Conservation (phyloP, 2,888 invertebrate genomes). For the Nomada lathburiana region DNA sequence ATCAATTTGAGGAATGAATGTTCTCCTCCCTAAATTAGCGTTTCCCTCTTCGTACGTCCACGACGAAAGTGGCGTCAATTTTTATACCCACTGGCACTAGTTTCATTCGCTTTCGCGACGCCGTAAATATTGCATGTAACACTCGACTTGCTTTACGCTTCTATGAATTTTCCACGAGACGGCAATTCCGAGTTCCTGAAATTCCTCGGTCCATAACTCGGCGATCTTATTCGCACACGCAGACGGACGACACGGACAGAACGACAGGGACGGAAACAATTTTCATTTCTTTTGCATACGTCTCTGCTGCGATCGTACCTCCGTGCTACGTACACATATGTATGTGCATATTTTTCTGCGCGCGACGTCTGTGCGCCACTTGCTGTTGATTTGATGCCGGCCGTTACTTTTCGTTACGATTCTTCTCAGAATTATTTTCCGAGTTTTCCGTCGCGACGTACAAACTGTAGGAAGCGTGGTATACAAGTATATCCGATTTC, state of each 20-base stretch:
- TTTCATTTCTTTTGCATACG: constrained; percentile 26
- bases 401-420: background rate
- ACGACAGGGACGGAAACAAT: constrained; percentile 32
- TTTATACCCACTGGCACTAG: constrained; percentile 14
- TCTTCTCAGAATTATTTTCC: background rate
- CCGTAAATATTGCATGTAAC: constrained; percentile 49
- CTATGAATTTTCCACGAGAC: constrained; percentile 48
- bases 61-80: background rate
- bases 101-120: constrained; percentile 43
- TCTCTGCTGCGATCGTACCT: background rate
- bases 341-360: background rate
- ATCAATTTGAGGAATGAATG: background rate
- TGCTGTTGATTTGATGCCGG: background rate
- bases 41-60: background rate
- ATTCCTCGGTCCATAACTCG: constrained; percentile 54
- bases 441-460: no score
- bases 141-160: constrained; percentile 51
- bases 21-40: background rate
- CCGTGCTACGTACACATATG: background rate
- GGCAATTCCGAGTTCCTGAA: constrained; percentile 50
- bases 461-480: no score
- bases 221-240: constrained; percentile 42
- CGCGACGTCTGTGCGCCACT: background rate
- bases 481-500: no score
- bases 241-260: constrained; percentile 5